Conservation (phyloP, 2,797 vertebrate species). For the Acrocephalus scirpaceus region DNA sequence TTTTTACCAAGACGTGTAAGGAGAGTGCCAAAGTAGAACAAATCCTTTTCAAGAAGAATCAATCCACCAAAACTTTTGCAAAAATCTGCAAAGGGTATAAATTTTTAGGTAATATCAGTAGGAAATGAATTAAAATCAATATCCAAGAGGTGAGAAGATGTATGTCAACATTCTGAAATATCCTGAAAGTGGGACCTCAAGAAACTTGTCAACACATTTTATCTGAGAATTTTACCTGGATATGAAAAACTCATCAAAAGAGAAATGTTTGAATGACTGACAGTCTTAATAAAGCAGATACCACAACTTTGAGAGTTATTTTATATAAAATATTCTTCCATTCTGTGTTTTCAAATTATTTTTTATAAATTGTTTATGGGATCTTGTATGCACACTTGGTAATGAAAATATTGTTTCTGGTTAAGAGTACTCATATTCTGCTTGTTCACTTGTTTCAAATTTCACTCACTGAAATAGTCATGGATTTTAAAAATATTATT, state of each 20-base stretch:
- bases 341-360: not conserved
- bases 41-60: not conserved
- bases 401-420: not conserved
- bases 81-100: not conserved
- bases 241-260: not conserved
- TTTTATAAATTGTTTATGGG: not conserved
- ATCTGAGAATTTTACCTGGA: not conserved
- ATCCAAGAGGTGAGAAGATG: not conserved
- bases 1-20: not conserved
- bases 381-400: fast-evolving
- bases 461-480: not conserved
- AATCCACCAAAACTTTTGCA: not conserved
- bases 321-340: not conserved
- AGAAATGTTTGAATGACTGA: not conserved
- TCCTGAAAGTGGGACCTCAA: not conserved
- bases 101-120: not conserved
- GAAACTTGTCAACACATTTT: not conserved
- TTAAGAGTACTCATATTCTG: not conserved
- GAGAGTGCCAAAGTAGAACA: not conserved
- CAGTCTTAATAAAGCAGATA: not conserved
- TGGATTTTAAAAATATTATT: not conserved
- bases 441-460: not conserved
- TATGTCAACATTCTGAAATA: not conserved
- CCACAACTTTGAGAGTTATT: not conserved
- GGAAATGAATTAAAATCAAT: not conserved